Evolutionary conservation across 2,888 invertebrate genomes (phyloP).

Genomic region (Xanthostigma xanthostigma): DNA sequence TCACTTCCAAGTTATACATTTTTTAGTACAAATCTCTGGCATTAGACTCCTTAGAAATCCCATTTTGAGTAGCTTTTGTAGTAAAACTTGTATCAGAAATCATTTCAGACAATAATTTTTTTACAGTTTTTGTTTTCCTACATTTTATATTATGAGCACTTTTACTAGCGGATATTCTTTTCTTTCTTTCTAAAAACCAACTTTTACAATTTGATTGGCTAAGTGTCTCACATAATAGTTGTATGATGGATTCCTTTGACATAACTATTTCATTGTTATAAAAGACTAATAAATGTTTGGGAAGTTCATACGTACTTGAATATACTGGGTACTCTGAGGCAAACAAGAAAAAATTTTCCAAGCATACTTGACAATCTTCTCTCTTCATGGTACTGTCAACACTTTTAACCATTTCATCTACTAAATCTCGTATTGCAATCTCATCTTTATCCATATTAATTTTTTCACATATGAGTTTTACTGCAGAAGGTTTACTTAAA

Average conservation of each 20-base stretch:
- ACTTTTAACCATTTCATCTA: neutral
- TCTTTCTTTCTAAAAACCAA: conserved; percentile 11
- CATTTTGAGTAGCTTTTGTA: conserved; percentile 5
- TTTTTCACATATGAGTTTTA: no score
- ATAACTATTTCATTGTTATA: neutral
- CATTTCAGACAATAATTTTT: conserved; percentile 6
- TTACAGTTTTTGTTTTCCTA: conserved; percentile 5
- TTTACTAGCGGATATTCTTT: conserved; percentile 13
- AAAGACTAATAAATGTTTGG: neutral
- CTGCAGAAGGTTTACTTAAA: no score
- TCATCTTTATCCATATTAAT: neutral
- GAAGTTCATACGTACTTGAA: neutral
- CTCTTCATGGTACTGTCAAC: neutral
- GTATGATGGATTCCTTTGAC: conserved; percentile 1
- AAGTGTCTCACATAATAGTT: conserved; percentile 11
- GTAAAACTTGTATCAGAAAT: conserved; percentile 7
- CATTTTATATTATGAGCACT: conserved; percentile 11
- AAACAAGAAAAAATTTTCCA: conserved; percentile 1
- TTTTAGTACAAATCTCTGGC: conserved; percentile 5
- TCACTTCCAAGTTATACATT: conserved; percentile 4
- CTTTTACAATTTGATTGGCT: conserved; percentile 10
- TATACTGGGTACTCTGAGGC: neutral
- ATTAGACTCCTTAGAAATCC: conserved; percentile 2
- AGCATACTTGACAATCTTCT: conserved; percentile 2
- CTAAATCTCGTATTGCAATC: neutral